phyloP scores from a whole-genome alignment of 2,797 vertebrate species.

The Malurus splendens region DNA sequence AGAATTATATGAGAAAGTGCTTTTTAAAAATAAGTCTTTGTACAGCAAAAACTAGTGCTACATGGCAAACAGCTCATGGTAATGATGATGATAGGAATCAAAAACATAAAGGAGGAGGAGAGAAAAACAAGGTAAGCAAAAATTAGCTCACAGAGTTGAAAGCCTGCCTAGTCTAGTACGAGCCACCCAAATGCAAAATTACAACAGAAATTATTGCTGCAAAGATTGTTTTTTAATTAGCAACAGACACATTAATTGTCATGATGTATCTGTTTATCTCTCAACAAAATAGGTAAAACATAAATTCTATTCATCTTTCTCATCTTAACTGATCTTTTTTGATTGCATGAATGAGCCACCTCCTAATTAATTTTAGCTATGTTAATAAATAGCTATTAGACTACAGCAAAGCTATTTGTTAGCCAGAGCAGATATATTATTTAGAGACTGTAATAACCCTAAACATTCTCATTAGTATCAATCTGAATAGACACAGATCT shows the following conservation, averaged over 20 bases:
- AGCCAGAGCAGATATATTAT: constrained; percentile 18
- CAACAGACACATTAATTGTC: constrained; percentile 15
- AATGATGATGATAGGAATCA: neutral
- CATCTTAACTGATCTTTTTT: neutral
- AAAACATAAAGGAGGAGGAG: neutral
- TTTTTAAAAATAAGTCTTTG: neutral
- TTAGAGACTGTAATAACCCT: constrained; percentile 14
- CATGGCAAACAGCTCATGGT: neutral
- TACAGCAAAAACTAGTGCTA: neutral
- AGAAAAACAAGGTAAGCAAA: neutral
- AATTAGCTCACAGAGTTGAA: neutral
- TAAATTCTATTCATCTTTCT: constrained; percentile 39
- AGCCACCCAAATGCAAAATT: constrained; percentile 20
- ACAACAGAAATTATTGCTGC: neutral
- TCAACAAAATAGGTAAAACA: constrained; percentile 1
- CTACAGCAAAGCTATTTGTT: constrained; percentile 27
- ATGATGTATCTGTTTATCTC: constrained; percentile 39
- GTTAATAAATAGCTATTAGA: constrained; percentile 42
- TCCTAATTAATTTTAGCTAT: constrained; percentile 42
- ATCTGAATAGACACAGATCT: neutral
- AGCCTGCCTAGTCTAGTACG: neutral
- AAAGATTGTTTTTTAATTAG: constrained; percentile 38
- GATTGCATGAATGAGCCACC: neutral
- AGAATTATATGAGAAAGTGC: neutral
- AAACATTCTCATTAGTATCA: constrained; percentile 19